Evolutionary conservation across 2,888 invertebrate species (phyloP), one percentile per base, ranked within the genome.

Genomic region (Herminia tarsipennalis): DNA sequence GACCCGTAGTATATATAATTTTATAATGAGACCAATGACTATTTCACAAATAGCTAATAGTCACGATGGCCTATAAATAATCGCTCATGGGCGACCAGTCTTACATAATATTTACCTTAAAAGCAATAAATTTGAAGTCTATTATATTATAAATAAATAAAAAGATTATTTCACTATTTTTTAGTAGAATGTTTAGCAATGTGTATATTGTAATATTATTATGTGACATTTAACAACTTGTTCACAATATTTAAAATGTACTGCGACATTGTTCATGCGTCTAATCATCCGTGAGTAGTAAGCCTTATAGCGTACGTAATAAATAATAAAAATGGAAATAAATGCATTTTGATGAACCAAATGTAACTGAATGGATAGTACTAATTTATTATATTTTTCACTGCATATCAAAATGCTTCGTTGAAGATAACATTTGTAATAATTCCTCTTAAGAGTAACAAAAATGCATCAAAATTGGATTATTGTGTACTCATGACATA

Each of bases 311-410:
- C 29, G 53, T 70, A 66, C 60, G 66, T 70, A 69, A 55, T 39
- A 30, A 60, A 49, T 59, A 60, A 59, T 60, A 59, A 50, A n/a
- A 49, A 64, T 53, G 55, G 27, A 71, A 73, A 60, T 68, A 70
- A 59, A 60, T 78, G 80, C 76, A 80, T 81, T 80, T 80, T 62
- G 48, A 58, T 57, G 47, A 66, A 73, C 79, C 80, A 80, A 78
- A 79, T 71, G 50, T 66, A 59, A 67, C 54, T 62, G 48, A 67
- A 54, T 34, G 56, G 40, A 40, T 69, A 59, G 62, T 64, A 25
- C 41, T 63, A 60, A 53, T 55, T 48, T 52, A 35, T 51, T 54
- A 33, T 52, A 46, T 50, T 44, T 52, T 38, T 49, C 49, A 53
- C 41, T 47, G 46, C 40, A 47, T 48, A 55, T 58, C 55, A 46